Base-by-base conservation (phyloP, 1,140 invertebrate genomes). In the Pomphorhynchus laevis region DNA sequence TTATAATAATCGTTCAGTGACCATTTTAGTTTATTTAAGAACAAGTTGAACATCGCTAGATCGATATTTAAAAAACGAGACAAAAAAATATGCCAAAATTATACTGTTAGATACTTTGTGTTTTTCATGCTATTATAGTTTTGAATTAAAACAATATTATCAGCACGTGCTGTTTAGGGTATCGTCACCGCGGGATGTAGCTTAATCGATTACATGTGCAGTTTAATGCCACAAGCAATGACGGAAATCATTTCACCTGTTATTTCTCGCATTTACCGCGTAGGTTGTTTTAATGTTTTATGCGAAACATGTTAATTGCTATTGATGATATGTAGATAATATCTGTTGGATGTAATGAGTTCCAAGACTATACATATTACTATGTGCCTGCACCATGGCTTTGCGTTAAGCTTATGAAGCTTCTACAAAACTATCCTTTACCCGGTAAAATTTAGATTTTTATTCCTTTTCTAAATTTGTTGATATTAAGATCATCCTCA, bases 351-450 rank as follows among this genome's bases (percentile, higher is more conserved):
- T 91, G 91, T 52, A 91, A 80, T 49, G 82, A 91, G 62, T 63
- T 93, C 38, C 84, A 93, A 63, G 89, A 98, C 59, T 98, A 98
- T 54, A 95, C 89, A 0, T 98, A 98, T 57, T 98, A 98, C 53
- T 98, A 98, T 67, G 86, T 98, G 25, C 84, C 89, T 43, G 89
- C 89, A 21, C 89, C 89, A 11, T 99, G 89, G 89, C 64, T 99
- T 1, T 93, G 82, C 39, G 84, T 99, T 3, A 98, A 99, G 63
- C 61, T 98, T 35, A 62, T 99, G 40, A 64, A 82, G 47, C 64
- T 99, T 39, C 59, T 99, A 43, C 89, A 98, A 61, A 95, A 95
- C 56, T 98, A 95, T 54, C 82, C 79, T 41, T 80, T 84, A 20
- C 79, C 80, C 52, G 72, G 72, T 67, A 68, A 51, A n/a, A 27